Evolutionary conservation across 2,113 vertebrate species (phyloP), one percentile per base, ranked within the genome.

Genomic region (Cheirogaleus medius): DNA sequence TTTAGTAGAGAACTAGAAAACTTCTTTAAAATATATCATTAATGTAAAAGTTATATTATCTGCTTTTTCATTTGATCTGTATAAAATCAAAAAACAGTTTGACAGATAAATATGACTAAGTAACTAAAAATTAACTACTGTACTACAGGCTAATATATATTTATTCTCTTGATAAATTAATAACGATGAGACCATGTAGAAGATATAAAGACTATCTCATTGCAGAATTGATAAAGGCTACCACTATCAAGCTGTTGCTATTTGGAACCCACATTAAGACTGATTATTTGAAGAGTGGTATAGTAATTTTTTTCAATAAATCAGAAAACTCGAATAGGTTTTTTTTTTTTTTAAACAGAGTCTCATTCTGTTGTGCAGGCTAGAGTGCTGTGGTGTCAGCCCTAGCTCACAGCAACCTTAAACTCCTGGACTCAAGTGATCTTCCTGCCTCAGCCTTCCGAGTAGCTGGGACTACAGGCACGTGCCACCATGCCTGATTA

Each of bases 11-110:
- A 86, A 9, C 90, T 77, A 44, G 87, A 87, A 82, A 87, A 11
- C 17, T 87, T 91, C 44, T 37, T 66, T 78, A 96, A 90, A 90
- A 56, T 84, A 39, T 8, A 25, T 63, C 56, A 47, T 85, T 90
- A 92, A 68, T 88, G 12, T 93, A 56, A 68, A 94, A 83, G 44
- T 76, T 58, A 25, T 25, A 23, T 69, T 93, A 29, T 29, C 87
- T 78, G 23, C 78, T 84, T 74, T 90, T 94, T 58, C 58, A 60
- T 94, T 95, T 81, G 49, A 83, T 87, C 84, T 76, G 78, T 91
- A 52, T 87, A 87, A 97, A 96, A 87, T 89, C 4, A 83, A 17
- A 95, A 83, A 69, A 71, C n/a, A 86, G 21, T 88, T 64, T 94
- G 81, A 54, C 32, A 90, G 58, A 81, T 92, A 96, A 87, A 94